Evolutionary conservation across 2,113 vertebrate genomes (phyloP).

Genomic region (Strix aluco): DNA sequence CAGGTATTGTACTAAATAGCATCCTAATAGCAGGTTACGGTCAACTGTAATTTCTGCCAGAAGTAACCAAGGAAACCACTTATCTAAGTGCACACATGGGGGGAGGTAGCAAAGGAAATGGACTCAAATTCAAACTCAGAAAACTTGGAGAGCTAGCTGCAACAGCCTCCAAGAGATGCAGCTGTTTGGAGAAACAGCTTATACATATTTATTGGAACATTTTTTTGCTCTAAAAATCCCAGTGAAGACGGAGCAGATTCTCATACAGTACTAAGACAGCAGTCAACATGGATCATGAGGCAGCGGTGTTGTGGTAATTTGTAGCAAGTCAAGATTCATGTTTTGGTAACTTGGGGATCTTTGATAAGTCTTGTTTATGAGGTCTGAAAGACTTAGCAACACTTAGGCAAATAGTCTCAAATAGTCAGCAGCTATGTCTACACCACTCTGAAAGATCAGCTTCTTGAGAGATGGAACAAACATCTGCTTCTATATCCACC

Average conservation of each 20-base stretch:
- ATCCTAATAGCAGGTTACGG: background rate
- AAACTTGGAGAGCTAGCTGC: constrained; percentile 25
- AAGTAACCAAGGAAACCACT: constrained; percentile 62
- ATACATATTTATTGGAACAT: constrained; percentile 36
- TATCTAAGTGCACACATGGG: background rate
- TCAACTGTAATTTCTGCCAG: constrained; percentile 19
- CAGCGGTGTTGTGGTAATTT: rapidly evolving
- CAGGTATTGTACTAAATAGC: background rate
- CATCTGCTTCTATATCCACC: background rate
- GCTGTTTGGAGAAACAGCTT: constrained; percentile 52
- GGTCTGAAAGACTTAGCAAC: background rate
- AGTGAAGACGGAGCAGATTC: background rate
- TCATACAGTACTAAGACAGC: background rate
- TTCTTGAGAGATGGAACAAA: background rate
- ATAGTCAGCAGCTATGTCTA: background rate
- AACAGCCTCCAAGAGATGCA: constrained; percentile 43
- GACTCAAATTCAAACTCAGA: background rate
- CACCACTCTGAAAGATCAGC: background rate
- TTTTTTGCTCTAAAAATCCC: constrained; percentile 3
- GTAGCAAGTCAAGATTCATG: background rate
- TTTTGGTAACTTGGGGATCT: background rate
- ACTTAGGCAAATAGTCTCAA: background rate
- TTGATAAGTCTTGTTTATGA: background rate
- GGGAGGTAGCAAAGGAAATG: background rate
- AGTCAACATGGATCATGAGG: background rate